phyloP scores from a whole-genome alignment of 2,797 vertebrate species.

The Tinamus major region DNA sequence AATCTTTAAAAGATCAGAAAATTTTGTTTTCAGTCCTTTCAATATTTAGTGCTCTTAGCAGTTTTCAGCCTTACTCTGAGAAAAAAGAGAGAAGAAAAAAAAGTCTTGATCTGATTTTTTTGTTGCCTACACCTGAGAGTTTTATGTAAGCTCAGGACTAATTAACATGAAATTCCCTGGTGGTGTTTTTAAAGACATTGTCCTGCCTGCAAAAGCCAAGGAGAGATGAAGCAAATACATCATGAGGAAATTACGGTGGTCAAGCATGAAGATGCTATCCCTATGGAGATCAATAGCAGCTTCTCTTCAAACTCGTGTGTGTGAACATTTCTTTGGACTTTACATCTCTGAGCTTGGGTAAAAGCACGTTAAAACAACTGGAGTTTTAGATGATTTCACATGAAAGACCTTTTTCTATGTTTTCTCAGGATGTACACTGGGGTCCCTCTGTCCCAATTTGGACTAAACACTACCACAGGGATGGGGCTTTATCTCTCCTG shows the following conservation, averaged over 20 bases:
- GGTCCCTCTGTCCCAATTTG: neutral
- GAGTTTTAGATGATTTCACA: neutral
- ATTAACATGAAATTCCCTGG: constrained; percentile 25
- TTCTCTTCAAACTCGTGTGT: neutral
- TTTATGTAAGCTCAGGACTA: constrained; percentile 23
- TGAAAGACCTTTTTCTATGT: neutral
- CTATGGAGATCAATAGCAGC: neutral
- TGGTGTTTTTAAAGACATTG: neutral
- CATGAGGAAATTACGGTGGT: constrained; percentile 22
- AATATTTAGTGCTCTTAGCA: constrained; percentile 50
- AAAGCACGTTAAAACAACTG: neutral
- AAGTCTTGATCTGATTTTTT: constrained; percentile 8
- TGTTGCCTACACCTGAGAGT: constrained; percentile 37
- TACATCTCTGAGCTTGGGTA: neutral
- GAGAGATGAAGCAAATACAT: constrained; percentile 24
- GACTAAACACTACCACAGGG: neutral
- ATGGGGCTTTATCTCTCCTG: neutral
- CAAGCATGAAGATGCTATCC: neutral
- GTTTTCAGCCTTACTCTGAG: constrained; percentile 7
- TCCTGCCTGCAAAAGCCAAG: constrained; percentile 23
- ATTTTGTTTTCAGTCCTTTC: constrained; percentile 17
- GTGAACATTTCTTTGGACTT: neutral
- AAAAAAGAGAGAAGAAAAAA: neutral
- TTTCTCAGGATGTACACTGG: neutral
- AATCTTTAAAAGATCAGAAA: constrained; percentile 37